Evolutionary conservation across 2,113 vertebrate genomes (phyloP).

Genomic region (Globicephala melas): DNA sequence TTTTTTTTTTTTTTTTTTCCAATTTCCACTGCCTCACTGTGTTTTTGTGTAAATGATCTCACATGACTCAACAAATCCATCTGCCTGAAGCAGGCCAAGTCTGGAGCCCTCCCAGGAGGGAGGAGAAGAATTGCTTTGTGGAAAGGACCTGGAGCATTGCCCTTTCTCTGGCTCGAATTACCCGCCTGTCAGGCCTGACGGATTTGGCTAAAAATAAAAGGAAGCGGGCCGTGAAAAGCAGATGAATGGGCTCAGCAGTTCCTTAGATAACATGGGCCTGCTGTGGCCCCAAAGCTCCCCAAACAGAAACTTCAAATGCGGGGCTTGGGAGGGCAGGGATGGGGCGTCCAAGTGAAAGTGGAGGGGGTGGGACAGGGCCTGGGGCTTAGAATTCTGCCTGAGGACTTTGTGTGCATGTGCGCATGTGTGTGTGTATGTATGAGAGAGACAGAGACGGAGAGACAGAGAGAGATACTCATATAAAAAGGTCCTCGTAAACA

Average conservation of each 20-base stretch:
- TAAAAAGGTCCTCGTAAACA: constrained; percentile 41
- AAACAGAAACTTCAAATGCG: constrained; percentile 81
- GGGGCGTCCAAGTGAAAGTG: constrained; percentile 61
- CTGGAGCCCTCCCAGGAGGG: constrained; percentile 88
- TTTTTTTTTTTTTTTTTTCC: constrained; percentile 60
- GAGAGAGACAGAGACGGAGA: too few relatives aligned
- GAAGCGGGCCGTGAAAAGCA: constrained; percentile 89
- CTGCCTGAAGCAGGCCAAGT: constrained; percentile 88
- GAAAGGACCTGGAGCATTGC: constrained; percentile 89
- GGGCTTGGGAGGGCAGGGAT: constrained; percentile 51
- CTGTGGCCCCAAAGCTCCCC: constrained; percentile 81
- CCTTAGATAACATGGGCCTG: constrained; percentile 83
- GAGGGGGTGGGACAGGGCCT: background rate
- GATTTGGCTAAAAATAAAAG: constrained; percentile 98
- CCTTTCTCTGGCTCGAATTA: constrained; percentile 92
- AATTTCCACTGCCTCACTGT: constrained; percentile 83
- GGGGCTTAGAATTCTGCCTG: background rate
- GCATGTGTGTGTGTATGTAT: background rate
- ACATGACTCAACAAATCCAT: constrained; percentile 98
- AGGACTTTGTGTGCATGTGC: background rate
- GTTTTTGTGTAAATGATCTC: constrained; percentile 95
- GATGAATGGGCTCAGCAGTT: constrained; percentile 91
- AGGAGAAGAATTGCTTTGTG: constrained; percentile 91
- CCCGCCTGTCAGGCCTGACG: constrained; percentile 93
- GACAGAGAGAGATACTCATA: background rate